phyloP scores from a whole-genome alignment of 2,888 invertebrate genomes.

The Allolobophora icterica region DNA sequence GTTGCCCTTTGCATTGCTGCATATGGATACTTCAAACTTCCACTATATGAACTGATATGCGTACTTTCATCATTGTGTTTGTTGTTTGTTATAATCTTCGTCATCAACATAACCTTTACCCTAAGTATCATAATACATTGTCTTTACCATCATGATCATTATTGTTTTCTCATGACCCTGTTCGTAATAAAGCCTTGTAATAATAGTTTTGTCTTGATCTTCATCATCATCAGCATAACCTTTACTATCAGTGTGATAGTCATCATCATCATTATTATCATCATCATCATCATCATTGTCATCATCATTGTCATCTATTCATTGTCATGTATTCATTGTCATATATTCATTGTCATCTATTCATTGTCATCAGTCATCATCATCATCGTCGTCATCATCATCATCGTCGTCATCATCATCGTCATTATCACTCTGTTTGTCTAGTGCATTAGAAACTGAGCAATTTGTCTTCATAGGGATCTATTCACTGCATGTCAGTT shows the following conservation, averaged over 20 bases:
- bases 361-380: too few species aligned
- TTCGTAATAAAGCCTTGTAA: background rate
- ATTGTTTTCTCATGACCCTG: background rate
- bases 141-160: background rate
- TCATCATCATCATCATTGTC: background rate
- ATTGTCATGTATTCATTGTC: background rate
- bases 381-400: too few species aligned
- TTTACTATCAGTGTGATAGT: background rate
- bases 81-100: background rate
- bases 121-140: background rate
- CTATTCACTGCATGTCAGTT: conserved; percentile 85
- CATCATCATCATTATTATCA: background rate
- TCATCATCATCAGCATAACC: background rate
- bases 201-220: background rate
- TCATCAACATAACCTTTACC: background rate
- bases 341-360: background rate
- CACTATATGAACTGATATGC: background rate
- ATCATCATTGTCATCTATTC: background rate
- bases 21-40: background rate
- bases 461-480: conserved; percentile 56
- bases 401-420: too few species aligned
- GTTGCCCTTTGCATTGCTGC: background rate
- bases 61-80: background rate
- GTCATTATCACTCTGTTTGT: background rate
- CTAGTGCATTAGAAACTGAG: too few species aligned